phyloP scores from a whole-genome alignment of 2,797 vertebrate genomes.

The Monodelphis domestica region DNA sequence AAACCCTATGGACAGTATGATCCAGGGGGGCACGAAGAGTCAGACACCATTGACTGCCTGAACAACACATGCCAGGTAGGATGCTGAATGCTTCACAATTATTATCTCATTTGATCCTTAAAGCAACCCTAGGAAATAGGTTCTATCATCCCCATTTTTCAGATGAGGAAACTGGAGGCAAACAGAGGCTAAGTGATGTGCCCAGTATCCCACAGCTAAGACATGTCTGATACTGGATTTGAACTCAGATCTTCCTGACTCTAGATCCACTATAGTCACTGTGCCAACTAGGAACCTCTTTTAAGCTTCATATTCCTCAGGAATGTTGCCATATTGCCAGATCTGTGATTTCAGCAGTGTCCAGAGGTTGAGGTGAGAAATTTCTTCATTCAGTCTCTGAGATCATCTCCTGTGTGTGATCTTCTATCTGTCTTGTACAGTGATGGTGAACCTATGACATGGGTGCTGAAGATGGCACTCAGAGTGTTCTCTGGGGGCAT shows the following conservation, averaged over 20 bases:
- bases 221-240: neutral
- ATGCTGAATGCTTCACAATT: neutral
- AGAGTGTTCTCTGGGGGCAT: no score
- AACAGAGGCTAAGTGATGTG: neutral
- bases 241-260: neutral
- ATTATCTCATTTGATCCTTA: neutral
- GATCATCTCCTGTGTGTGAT: neutral
- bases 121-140: neutral
- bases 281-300: neutral
- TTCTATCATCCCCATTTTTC: no score
- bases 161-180: neutral
- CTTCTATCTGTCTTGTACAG: neutral
- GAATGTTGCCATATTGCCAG: neutral
- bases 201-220: neutral
- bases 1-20: no score
- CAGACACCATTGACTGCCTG: no score
- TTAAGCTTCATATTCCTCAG: neutral
- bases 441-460: no score
- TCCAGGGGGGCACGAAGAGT: no score
- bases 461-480: no score
- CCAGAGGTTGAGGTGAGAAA: neutral
- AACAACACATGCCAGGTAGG: no score
- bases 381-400: neutral
- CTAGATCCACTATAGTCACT: no score
- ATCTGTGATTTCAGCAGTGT: neutral